Evolutionary conservation across 2,797 vertebrate species (phyloP).

Genomic region (Sebastiscus albofasciatus): DNA sequence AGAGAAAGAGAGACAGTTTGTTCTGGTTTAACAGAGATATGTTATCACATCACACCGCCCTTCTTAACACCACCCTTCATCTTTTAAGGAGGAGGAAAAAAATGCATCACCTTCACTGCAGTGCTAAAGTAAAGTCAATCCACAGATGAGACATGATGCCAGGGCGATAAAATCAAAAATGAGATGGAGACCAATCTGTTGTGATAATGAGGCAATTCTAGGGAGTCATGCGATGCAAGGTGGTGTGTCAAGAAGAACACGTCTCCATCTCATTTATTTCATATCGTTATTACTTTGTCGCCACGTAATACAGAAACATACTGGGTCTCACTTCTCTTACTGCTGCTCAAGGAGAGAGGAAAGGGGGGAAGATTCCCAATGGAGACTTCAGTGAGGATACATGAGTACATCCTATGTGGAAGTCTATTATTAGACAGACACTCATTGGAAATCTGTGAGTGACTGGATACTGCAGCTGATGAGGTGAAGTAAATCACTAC

Average conservation of each 20-base stretch:
- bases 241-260: neutral
- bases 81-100: neutral
- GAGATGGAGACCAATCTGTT: neutral
- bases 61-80: neutral
- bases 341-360: neutral
- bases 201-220: neutral
- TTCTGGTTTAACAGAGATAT: constrained; percentile 13
- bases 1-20: neutral
- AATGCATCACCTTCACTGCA: neutral
- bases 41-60: neutral
- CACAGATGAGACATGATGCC: neutral
- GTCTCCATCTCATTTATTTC: neutral
- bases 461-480: constrained; percentile 6
- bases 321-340: neutral
- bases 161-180: neutral
- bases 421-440: constrained; percentile 24
- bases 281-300: neutral
- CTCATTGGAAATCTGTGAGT: constrained; percentile 18
- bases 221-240: neutral
- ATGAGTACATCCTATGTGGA: neutral
- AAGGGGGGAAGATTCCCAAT: neutral
- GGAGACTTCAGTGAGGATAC: constrained; percentile 4
- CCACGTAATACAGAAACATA: neutral
- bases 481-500: neutral
- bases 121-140: neutral